Evolutionary conservation across 2,888 invertebrate species (phyloP), one percentile per base, ranked within the genome.

Genomic region (Girardia tigrina): DNA sequence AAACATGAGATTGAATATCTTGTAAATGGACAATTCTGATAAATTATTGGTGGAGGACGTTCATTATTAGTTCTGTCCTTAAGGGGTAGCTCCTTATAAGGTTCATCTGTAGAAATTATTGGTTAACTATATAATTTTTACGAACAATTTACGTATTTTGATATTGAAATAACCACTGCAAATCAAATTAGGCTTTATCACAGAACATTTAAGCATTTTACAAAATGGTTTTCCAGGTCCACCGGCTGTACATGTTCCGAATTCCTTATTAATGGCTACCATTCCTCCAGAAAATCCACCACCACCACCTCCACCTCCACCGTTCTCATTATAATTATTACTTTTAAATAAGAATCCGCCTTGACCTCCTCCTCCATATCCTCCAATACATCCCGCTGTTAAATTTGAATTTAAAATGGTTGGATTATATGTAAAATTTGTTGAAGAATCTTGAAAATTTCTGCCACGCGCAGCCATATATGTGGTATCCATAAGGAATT

Each of bases 321-420:
- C 4, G 23, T 6, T 6, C 4, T n/a, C 4, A 56, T n/a, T 56
- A 16, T 56, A 56, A 56, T 56, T 56, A 8, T 56, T 16, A 8
- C n/a, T 6, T 56, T 56, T 4, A 4, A n/a, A 4, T 23, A 56
- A 20, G 56, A 56, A 56, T 56, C 56, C 56, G 23, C 56, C 56
- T 56, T 56, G 56, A 56, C 56, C 56, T 8, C 56, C 56, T 4
- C 56, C 56, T 56, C 56, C 56, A 56, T 56, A 56, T 56, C 56
- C 56, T 56, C 56, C 56, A 12, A 56, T 12, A n/a, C 56, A 56
- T 16, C 56, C 56, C n/a, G 56, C 56, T n/a, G 56, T 56, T 56
- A 56, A 56, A n/a, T 56, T 56, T n/a, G n/a, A n/a, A 56, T 56
- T 56, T 56, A 2, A 23, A 12, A 56, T 56, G 4, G 56, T 56